These are phyloP conservation scores for Drosophila neonasuta DNA, from an alignment of 2,888 invertebrate genomes.

Conservation along the genomic window DNA sequence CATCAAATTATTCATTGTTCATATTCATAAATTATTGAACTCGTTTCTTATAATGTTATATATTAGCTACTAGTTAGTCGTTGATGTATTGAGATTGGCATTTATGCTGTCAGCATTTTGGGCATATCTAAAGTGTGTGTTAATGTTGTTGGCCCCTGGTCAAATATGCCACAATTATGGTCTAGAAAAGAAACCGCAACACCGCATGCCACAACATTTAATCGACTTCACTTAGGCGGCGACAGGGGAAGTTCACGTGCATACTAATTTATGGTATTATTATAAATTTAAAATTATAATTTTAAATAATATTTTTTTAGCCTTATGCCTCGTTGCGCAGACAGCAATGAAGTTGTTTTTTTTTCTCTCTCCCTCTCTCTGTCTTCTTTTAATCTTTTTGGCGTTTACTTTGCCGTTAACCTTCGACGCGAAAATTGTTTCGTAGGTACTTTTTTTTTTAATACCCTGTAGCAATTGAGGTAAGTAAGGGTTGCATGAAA, in stretches of 20 bases:
- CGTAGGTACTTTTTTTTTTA: constrained; percentile 41
- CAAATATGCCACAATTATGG: constrained; percentile 17
- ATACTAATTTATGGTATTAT: not conserved
- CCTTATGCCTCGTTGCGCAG: constrained; percentile 63
- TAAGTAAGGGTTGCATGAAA: not conserved
- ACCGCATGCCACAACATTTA: constrained; percentile 22
- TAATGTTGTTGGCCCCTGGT: constrained; percentile 32
- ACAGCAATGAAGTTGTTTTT: constrained; percentile 41
- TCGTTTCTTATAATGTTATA: not conserved
- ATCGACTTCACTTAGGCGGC: constrained; percentile 36
- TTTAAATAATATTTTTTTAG: constrained; percentile 54
- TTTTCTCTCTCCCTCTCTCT: not conserved
- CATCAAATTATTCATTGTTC: constrained; percentile 1
- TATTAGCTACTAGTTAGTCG: not conserved
- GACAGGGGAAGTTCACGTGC: constrained; percentile 12
- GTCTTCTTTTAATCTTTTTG: constrained; percentile 40
- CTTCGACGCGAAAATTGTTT: constrained; percentile 65
- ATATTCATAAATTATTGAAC: not conserved
- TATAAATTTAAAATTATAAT: constrained; percentile 52
- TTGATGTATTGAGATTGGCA: not conserved
- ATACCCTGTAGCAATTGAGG: not conserved
- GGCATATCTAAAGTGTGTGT: constrained; percentile 41
- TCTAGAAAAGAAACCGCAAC: constrained; percentile 30
- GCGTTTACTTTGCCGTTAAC: constrained; percentile 59
- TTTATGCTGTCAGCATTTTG: constrained; percentile 11